Evolutionary conservation across 2,888 invertebrate species (phyloP).

Genomic region (Sinohyriopsis cumingii): DNA sequence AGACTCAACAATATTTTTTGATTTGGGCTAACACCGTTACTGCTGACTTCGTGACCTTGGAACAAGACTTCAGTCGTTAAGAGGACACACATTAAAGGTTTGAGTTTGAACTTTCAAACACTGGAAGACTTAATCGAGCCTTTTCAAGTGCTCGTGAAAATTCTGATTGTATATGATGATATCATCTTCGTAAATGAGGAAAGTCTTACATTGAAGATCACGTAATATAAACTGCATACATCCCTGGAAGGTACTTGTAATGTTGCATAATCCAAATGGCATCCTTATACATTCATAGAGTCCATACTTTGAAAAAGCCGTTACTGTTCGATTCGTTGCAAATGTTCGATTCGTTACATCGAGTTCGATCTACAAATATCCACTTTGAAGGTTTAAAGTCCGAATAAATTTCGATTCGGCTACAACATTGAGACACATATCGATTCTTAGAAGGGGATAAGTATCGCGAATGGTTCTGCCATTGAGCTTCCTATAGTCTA

Average conservation of each 20-base stretch:
- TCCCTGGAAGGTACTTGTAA: conserved; percentile 14
- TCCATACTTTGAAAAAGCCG: conserved; percentile 16
- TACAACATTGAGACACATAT: conserved; percentile 18
- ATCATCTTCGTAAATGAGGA: conserved; percentile 24
- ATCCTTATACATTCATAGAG: conserved; percentile 21
- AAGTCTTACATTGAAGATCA: conserved; percentile 21
- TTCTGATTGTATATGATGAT: conserved; percentile 12
- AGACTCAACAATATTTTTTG: conserved; percentile 11
- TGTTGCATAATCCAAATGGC: conserved; percentile 18
- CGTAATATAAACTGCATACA: conserved; percentile 17
- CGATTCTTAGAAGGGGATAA: conserved; percentile 22
- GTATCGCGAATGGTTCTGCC: conserved; percentile 11
- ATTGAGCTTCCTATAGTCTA: conserved; percentile 14
- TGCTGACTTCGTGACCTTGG: conserved; percentile 6
- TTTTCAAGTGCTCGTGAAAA: conserved; percentile 19
- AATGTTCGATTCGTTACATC: conserved; percentile 7
- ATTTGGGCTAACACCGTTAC: conserved; percentile 13
- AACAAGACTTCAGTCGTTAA: not conserved
- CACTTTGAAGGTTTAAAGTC: conserved; percentile 16
- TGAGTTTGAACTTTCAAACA: conserved; percentile 16
- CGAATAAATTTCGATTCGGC: conserved; percentile 10
- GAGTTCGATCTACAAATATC: conserved; percentile 25
- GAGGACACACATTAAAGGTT: conserved; percentile 19
- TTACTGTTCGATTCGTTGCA: conserved; percentile 1
- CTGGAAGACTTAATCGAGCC: conserved; percentile 20